Conservation (phyloP, 2,797 vertebrate species). For the Eleutherodactylus coqui region DNA sequence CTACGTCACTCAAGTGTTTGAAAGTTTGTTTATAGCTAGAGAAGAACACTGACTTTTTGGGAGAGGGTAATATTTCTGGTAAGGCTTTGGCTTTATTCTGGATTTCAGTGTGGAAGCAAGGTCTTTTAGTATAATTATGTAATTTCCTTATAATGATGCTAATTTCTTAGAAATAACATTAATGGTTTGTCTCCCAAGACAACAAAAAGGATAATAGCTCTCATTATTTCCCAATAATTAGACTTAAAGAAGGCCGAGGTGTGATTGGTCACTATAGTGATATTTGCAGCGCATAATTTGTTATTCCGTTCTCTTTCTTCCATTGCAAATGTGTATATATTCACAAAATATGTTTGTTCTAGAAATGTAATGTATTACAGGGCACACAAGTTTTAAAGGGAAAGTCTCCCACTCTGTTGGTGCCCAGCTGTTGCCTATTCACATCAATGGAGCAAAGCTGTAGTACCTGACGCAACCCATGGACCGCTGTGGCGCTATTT, state of each 20-base stretch:
- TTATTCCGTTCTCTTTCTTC: neutral
- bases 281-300: neutral
- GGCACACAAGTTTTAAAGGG: too few species aligned
- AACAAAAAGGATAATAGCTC: neutral
- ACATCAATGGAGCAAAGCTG: too few species aligned
- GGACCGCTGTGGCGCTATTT: too few species aligned
- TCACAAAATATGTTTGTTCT: neutral
- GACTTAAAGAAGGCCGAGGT: neutral
- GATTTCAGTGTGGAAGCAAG: neutral
- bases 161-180: neutral
- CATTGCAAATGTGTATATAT: neutral
- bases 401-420: too few species aligned
- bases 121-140: constrained; percentile 1
- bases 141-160: constrained; percentile 15
- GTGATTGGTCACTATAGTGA: constrained; percentile 11
- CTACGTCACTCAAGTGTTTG: neutral
- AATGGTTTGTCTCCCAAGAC: neutral
- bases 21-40: neutral
- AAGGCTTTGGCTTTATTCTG: neutral
- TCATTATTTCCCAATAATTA: neutral
- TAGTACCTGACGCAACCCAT: too few species aligned
- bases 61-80: neutral
- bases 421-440: too few species aligned
- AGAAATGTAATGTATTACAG: too few species aligned
- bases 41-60: neutral